phyloP scores from a whole-genome alignment of 2,888 invertebrate genomes.

The Drosophila subquinaria region DNA sequence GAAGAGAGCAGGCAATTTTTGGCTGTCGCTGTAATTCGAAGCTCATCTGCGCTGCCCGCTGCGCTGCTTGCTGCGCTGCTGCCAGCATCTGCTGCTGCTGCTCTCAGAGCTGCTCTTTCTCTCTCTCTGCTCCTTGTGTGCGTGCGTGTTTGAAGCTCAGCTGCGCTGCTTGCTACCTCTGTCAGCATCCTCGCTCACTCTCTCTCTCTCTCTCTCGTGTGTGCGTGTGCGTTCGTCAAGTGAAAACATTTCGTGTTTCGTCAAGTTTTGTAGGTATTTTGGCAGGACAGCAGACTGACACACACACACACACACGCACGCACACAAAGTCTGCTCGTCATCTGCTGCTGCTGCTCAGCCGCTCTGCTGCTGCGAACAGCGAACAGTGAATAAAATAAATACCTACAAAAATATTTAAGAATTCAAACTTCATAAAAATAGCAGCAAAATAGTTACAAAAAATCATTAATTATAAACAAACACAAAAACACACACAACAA shows the following conservation, averaged over 20 bases:
- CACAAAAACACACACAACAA: constrained; percentile 9
- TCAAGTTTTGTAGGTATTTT: constrained; percentile 80
- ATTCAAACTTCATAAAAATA: not conserved
- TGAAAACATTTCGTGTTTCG: constrained; percentile 77
- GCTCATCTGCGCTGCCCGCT: constrained; percentile 65
- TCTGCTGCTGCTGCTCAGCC: constrained; percentile 50
- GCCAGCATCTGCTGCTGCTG: constrained; percentile 23
- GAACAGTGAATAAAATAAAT: constrained; percentile 41
- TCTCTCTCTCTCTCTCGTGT: not conserved
- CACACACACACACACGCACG: constrained; percentile 33
- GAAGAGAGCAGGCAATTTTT: constrained; percentile 59
- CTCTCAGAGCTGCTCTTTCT: constrained; percentile 2
- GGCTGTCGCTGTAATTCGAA: constrained; percentile 77
- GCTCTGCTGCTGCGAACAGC: constrained; percentile 23
- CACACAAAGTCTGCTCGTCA: constrained; percentile 63
- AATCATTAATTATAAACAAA: not conserved
- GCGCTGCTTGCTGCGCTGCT: constrained; percentile 37
- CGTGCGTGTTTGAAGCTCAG: constrained; percentile 10
- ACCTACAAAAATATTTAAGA: constrained; percentile 15
- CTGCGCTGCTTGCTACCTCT: constrained; percentile 16
- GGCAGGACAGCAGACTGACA: constrained; percentile 45
- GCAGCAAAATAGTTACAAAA: constrained; percentile 3
- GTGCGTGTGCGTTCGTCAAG: constrained; percentile 64
- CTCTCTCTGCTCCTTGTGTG: constrained; percentile 7
- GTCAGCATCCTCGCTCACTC: constrained; percentile 2